These are phyloP conservation scores for Euborellia annulipes DNA, from an alignment of 1,140 invertebrate genomes.

Conservation along the genomic window DNA sequence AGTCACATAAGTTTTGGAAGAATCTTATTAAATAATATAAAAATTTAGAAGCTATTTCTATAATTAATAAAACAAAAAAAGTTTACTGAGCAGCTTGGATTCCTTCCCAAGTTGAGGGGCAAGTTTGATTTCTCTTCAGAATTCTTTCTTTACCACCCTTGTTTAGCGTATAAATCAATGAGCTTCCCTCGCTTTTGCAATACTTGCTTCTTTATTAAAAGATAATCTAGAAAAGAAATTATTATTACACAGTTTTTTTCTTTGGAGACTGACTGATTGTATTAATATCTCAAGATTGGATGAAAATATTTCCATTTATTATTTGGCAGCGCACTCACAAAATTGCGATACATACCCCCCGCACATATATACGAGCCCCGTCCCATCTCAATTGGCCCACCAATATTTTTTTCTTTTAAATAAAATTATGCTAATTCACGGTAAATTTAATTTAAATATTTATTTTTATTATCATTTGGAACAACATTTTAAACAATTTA, in stretches of 20 bases:
- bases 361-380: too few species aligned
- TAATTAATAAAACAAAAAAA: neutral
- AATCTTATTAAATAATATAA: neutral
- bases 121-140: conserved; percentile 77
- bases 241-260: conserved; percentile 3
- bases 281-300: too few species aligned
- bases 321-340: too few species aligned
- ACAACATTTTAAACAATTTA: too few species aligned
- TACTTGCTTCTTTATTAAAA: conserved; percentile 82
- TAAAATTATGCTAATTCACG: too few species aligned
- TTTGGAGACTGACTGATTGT: too few species aligned
- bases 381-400: too few species aligned
- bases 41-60: neutral
- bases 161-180: conserved; percentile 77
- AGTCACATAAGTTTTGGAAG: too few species aligned
- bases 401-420: too few species aligned
- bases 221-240: conserved; percentile 52
- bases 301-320: conserved; percentile 4
- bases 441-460: too few species aligned
- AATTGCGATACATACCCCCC: too few species aligned
- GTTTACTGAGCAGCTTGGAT: conserved; percentile 87
- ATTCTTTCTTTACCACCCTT: conserved; percentile 80
- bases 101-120: conserved; percentile 94
- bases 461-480: too few species aligned
- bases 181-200: conserved; percentile 78